These are phyloP conservation scores for Sander vitreus DNA, from an alignment of 2,113 vertebrate species.

Conservation along the genomic window DNA sequence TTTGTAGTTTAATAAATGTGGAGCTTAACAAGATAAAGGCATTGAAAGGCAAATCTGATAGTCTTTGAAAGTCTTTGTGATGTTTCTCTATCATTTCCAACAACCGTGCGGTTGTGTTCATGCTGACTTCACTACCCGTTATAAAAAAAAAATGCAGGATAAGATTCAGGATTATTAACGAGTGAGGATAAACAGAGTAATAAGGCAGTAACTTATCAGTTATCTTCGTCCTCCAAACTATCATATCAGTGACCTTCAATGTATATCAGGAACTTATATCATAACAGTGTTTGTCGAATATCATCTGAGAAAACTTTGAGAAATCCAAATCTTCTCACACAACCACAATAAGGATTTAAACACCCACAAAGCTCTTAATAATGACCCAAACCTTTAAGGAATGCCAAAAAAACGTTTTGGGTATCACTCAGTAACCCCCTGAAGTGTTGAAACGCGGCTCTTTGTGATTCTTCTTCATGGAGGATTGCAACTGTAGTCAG, in stretches of 20 bases:
- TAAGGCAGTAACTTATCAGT: slow-evolving; percentile 8
- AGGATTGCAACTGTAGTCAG: not conserved
- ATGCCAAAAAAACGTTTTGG: not conserved
- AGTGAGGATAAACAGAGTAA: not conserved
- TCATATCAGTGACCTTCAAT: not conserved
- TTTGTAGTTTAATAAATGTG: too few species aligned
- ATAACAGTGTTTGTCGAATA: not conserved
- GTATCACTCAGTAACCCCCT: too few species aligned
- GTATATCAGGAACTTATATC: not conserved
- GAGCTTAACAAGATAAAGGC: not conserved
- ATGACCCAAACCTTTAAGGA: not conserved
- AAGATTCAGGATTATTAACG: slow-evolving; percentile 45
- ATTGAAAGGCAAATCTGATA: not conserved
- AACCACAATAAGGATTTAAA: not conserved
- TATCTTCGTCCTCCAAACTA: not conserved
- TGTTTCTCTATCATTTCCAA: not conserved
- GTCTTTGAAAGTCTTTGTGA: not conserved
- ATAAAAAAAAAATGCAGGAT: slow-evolving; percentile 17
- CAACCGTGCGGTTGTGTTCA: not conserved
- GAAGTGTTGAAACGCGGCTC: too few species aligned
- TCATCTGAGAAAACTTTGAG: not conserved
- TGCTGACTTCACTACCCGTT: not conserved
- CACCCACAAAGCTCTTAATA: not conserved
- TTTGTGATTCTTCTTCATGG: too few species aligned
- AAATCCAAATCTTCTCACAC: not conserved